Evolutionary conservation across 2,113 vertebrate genomes (phyloP).

Genomic region (Aegypius monachus): DNA sequence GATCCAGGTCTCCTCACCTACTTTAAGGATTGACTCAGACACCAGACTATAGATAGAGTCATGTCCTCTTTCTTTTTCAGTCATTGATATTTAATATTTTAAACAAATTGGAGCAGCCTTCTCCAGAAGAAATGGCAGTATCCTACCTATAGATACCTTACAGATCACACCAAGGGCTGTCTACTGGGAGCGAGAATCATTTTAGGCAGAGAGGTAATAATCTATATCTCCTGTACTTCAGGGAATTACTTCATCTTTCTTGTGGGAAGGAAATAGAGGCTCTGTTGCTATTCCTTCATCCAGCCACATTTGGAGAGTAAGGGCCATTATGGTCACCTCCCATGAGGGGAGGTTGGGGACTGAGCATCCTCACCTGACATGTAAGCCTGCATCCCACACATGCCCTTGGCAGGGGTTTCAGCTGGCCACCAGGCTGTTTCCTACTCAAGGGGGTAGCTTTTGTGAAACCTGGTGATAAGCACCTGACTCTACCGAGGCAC

Average conservation of each 20-base stretch:
- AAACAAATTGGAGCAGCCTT: not conserved
- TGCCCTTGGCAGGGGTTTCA: not conserved
- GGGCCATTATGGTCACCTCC: not conserved
- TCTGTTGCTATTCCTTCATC: not conserved
- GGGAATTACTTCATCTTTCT: not conserved
- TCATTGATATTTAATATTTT: not conserved
- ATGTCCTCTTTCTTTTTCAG: not conserved
- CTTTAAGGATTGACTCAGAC: not conserved
- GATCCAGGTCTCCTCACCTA: not conserved
- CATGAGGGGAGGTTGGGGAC: not conserved
- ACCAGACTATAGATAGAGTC: not conserved
- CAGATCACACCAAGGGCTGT: not conserved
- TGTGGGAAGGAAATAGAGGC: not conserved
- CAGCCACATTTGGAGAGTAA: not conserved
- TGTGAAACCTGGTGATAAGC: not conserved
- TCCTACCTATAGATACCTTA: not conserved
- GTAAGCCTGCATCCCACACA: not conserved
- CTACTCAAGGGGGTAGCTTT: not conserved
- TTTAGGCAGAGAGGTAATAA: not conserved
- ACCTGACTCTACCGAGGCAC: not conserved
- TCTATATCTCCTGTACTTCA: not conserved
- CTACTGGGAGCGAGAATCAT: not conserved
- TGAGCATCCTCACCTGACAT: not conserved
- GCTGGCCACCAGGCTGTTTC: not conserved
- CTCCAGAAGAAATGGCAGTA: not conserved